phyloP scores from a whole-genome alignment of 2,797 vertebrate genomes.

The Pseudochirops corinnae region DNA sequence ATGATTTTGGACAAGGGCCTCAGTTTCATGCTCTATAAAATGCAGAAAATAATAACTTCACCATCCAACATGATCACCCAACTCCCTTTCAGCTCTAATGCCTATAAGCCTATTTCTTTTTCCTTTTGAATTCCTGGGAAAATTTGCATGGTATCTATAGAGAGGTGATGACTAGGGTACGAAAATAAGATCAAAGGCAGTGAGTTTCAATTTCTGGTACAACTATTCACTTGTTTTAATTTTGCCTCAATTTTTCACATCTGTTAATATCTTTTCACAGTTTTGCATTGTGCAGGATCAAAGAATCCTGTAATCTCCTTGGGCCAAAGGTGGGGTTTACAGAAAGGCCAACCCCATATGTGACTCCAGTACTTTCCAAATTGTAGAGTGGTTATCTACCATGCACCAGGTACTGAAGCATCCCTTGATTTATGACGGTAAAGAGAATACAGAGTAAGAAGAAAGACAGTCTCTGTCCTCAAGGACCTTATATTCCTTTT shows the following conservation, averaged over 20 bases:
- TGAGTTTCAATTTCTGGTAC: not conserved
- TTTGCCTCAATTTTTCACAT: not conserved
- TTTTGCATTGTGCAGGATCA: not conserved
- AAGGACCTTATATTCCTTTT: too few species aligned
- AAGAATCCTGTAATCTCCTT: not conserved
- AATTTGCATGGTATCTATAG: not conserved
- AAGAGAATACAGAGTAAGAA: not conserved
- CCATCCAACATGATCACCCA: not conserved
- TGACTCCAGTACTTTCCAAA: not conserved
- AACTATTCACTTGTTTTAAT: not conserved
- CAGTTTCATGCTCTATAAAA: not conserved
- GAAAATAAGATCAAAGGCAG: not conserved
- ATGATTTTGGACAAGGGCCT: not conserved
- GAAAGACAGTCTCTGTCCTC: not conserved
- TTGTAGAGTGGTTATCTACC: not conserved
- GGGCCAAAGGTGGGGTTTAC: not conserved
- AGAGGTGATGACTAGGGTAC: not conserved
- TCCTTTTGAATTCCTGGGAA: slow-evolving; percentile 17
- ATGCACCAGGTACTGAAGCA: not conserved
- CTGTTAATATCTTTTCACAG: not conserved
- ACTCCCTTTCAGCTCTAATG: not conserved
- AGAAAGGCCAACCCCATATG: not conserved
- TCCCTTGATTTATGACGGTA: not conserved
- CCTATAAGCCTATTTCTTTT: not conserved
- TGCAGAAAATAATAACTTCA: not conserved